Evolutionary conservation across 2,888 invertebrate species (phyloP), one percentile per base, ranked within the genome.

Genomic region (Apamea epomidion): DNA sequence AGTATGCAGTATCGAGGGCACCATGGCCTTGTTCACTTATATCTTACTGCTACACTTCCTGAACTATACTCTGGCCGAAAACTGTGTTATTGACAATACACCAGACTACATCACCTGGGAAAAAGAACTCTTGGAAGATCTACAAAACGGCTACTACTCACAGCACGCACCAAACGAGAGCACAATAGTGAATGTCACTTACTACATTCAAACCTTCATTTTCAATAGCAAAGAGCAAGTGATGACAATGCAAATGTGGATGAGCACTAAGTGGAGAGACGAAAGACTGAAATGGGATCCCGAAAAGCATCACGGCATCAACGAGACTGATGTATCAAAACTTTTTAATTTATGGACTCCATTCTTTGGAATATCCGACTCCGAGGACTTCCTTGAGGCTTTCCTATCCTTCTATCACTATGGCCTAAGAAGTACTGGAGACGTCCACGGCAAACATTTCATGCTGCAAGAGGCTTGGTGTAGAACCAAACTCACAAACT

Each of bases 241-340:
- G 0, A 92, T 95, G 21, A 68, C 76, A 0, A 81, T 91, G 0
- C 75, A 86, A 29, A 88, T 81, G 1, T 87, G 85, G 90, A 76
- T 88, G 12, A 25, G 58, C 0, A 6, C 89, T 0, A 8, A 32
- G 0, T 94, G 93, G 93, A 71, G 21, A 0, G 92, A 94, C 16
- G 74, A 86, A 0, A 89, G 92, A 58, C 80, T 93, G 1, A 85
- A 83, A 73, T 94, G 94, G 94, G 86, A 93, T n/a, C 89, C 90
- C 0, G 80, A 76, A 18, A 87, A 91, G 48, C 91, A 91, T 72
- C 84, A 86, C 25, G 92, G 91, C 0, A 37, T 94, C 0, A 74
- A 88, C 0, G 48, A 83, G 4, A 77, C 76, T 0, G 48, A 77
- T 0, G 25, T 88, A 3, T 12, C 71, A 0, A 76, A 69, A 4